phyloP scores from a whole-genome alignment of 2,888 invertebrate species.

The Campoplex nolae region DNA sequence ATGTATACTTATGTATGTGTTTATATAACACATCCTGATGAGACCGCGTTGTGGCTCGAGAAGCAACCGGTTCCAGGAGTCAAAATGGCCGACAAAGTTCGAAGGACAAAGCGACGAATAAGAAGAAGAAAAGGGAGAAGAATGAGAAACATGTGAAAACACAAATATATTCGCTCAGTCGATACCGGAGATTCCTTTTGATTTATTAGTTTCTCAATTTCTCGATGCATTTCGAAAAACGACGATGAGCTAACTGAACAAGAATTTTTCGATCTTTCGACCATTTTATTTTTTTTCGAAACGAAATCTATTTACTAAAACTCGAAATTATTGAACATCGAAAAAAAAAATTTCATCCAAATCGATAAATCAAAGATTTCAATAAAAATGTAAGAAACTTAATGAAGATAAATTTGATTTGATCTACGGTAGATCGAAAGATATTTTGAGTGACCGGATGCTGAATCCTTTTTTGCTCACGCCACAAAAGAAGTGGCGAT shows the following conservation, averaged over 20 bases:
- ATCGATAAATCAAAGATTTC: neutral
- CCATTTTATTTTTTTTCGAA: neutral
- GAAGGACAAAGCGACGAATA: constrained; percentile 34
- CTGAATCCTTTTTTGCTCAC: neutral
- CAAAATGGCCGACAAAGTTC: constrained; percentile 76
- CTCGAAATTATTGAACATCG: neutral
- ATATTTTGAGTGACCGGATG: neutral
- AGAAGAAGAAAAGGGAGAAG: constrained; percentile 64
- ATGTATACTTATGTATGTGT: constrained; percentile 8
- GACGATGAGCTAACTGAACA: neutral
- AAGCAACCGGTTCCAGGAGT: constrained; percentile 76
- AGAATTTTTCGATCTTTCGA: neutral
- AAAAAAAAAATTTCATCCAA: neutral
- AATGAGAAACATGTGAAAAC: constrained; percentile 77
- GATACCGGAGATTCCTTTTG: constrained; percentile 3
- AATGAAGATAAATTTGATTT: neutral
- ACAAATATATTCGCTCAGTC: constrained; percentile 75
- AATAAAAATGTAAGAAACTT: neutral
- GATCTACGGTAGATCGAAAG: neutral
- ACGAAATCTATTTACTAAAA: neutral
- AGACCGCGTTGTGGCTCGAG: constrained; percentile 20
- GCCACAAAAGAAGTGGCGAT: constrained; percentile 40
- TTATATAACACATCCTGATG: constrained; percentile 42
- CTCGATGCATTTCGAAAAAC: neutral
- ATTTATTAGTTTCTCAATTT: neutral